Base-by-base conservation (phyloP, 2,113 vertebrate genomes). In the Scalopus aquaticus region DNA sequence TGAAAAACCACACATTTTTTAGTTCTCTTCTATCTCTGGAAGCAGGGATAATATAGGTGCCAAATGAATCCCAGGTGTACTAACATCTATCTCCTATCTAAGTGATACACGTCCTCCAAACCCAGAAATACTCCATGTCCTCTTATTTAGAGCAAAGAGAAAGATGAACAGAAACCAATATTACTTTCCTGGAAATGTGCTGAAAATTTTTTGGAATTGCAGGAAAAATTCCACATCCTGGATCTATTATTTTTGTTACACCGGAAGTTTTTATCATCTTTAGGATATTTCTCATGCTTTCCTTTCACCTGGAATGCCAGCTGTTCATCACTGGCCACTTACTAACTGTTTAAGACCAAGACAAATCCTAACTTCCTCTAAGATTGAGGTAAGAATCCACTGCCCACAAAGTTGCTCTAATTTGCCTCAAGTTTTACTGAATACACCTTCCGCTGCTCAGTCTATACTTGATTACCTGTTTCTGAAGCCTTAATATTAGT, bases 91-190 rank as follows among this genome's bases (percentile, higher is more conserved):
- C 54, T 94, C 46, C 13, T 5, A 72, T 22, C 39, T 74, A 30
- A 90, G n/a, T n/a, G n/a, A n/a, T n/a, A 9, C 54, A 15, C 2
- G 74, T 28, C 11, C 30, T 56, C 28, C 5, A 62, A 30, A 3
- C 22, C 16, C 28, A 58, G 28, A 76, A 90, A 90, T 32, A 70
- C 4, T 2, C 49, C 42, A 69, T 28, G 44, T 1, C 84, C 46
- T 89, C 76, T 88, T 51, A 83, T 42, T 77, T 74, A 73, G n/a
- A 81, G 72, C 17, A 69, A 12, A 69, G 91, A 92, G 46, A 74
- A 69, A 56, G 30, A 79, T 32, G 44, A 58, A 1, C 54, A 56
- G 54, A 56, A 46, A 76, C 6, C 26, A 37, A 20, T 80, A n/a
- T 51, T 65, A 13, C 44, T 93, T 56, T 90, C 60, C 32, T 81